Conservation (phyloP, 2,888 invertebrate genomes). For the Drosophila atripex region DNA sequence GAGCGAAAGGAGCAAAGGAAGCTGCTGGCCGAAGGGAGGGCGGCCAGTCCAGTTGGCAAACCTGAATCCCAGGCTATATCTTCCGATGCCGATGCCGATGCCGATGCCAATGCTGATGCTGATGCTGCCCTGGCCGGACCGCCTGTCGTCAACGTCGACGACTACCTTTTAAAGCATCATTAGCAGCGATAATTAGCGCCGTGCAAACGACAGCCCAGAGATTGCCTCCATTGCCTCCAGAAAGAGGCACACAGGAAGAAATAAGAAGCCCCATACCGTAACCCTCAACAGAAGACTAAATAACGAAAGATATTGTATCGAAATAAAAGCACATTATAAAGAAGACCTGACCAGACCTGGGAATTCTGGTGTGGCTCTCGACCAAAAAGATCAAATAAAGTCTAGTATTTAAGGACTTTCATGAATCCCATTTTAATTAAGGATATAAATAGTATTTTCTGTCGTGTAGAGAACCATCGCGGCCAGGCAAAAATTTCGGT, state of each 20-base stretch:
- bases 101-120: constrained; percentile 22
- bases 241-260: constrained; percentile 18
- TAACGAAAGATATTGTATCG: neutral
- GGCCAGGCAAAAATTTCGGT: constrained; percentile 49
- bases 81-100: constrained; percentile 20
- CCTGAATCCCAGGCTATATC: constrained; percentile 37
- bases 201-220: constrained; percentile 73
- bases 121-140: constrained; percentile 43
- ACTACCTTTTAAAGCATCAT: constrained; percentile 81
- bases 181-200: constrained; percentile 80
- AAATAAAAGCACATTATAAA: neutral
- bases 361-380: too few relatives aligned
- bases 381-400: too few relatives aligned
- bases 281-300: neutral
- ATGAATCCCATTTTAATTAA: too few relatives aligned
- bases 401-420: too few relatives aligned
- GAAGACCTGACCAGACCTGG: neutral
- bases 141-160: constrained; percentile 75
- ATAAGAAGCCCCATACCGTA: neutral
- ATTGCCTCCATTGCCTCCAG: constrained; percentile 50
- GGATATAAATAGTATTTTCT: neutral
- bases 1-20: constrained; percentile 69
- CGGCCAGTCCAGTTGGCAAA: constrained; percentile 41
- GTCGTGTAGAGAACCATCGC: constrained; percentile 1
- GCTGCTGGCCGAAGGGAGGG: constrained; percentile 18